phyloP scores from a whole-genome alignment of 2,797 vertebrate genomes.

The Borostomias antarcticus region DNA sequence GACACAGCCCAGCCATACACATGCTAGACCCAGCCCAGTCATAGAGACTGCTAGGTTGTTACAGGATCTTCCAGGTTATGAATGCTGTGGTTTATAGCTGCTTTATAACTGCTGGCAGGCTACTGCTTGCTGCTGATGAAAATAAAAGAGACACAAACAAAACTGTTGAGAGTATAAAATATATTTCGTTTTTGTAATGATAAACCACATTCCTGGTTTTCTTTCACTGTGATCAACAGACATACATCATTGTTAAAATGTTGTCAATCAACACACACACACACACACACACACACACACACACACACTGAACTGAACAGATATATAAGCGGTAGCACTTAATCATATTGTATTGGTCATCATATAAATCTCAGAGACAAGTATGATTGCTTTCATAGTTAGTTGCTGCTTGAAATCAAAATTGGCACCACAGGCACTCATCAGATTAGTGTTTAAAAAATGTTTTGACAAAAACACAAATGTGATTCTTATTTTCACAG shows the following conservation, averaged over 20 bases:
- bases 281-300: not conserved
- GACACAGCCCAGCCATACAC: too few relatives aligned
- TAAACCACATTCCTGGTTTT: constrained; percentile 18
- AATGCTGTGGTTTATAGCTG: not conserved
- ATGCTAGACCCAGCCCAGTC: too few relatives aligned
- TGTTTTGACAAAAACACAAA: constrained; percentile 2
- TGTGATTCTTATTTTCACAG: not conserved
- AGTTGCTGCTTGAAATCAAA: not conserved
- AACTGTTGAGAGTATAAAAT: not conserved
- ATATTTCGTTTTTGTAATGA: constrained; percentile 21
- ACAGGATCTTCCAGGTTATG: not conserved
- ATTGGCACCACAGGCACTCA: constrained; percentile 2
- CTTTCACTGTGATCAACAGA: constrained; percentile 10
- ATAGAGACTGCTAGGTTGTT: too few relatives aligned
- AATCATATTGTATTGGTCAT: constrained; percentile 7
- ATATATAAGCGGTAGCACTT: not conserved
- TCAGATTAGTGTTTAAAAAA: not conserved
- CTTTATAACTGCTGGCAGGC: not conserved
- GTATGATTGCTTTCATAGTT: not conserved
- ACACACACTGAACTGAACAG: not conserved
- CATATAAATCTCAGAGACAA: not conserved
- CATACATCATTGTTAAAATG: not conserved
- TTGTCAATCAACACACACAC: constrained; percentile 7
- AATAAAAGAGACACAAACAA: constrained; percentile 17
- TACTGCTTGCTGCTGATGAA: constrained; percentile 3